phyloP scores from a whole-genome alignment of 2,888 invertebrate species.

The Cheilosia vulpina region DNA sequence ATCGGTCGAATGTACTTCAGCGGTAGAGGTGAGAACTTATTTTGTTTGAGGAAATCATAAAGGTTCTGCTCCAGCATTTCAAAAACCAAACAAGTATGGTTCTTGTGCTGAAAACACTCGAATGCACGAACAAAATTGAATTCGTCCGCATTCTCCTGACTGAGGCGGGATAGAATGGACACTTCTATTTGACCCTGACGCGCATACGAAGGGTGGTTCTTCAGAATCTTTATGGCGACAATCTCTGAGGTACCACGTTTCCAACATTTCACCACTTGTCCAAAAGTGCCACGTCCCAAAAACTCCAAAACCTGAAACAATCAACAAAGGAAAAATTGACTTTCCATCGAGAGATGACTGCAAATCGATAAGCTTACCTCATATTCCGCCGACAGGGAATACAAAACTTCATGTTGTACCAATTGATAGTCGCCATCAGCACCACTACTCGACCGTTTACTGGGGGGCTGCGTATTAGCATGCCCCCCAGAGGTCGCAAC shows the following conservation, averaged over 20 bases:
- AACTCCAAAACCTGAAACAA: slow-evolving; percentile 95
- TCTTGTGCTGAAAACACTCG: slow-evolving; percentile 99
- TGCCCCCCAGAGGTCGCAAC: slow-evolving; percentile 84
- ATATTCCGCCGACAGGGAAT: slow-evolving; percentile 97
- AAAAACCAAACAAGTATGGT: slow-evolving; percentile 99
- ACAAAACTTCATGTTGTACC: slow-evolving; percentile 98
- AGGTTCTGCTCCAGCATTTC: slow-evolving; percentile 99
- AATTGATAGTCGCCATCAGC: slow-evolving; percentile 99
- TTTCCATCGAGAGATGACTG: background rate
- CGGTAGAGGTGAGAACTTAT: slow-evolving; percentile 99
- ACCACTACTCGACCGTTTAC: slow-evolving; percentile 91
- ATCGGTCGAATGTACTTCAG: slow-evolving; percentile 99
- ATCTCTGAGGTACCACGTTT: slow-evolving; percentile 99
- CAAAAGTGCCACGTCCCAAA: slow-evolving; percentile 99
- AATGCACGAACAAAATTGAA: slow-evolving; percentile 99
- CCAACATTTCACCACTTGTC: slow-evolving; percentile 99
- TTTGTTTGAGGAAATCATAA: slow-evolving; percentile 99
- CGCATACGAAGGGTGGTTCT: slow-evolving; percentile 99
- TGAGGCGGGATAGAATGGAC: slow-evolving; percentile 95
- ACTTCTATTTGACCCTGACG: slow-evolving; percentile 99
- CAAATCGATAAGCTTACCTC: slow-evolving; percentile 81
- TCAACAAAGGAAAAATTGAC: background rate
- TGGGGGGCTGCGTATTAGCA: slow-evolving; percentile 85
- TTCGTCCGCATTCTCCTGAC: slow-evolving; percentile 99
- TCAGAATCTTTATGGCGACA: slow-evolving; percentile 99